Base-by-base conservation (phyloP, 2,888 invertebrate genomes). In the Chironomus riparius region DNA sequence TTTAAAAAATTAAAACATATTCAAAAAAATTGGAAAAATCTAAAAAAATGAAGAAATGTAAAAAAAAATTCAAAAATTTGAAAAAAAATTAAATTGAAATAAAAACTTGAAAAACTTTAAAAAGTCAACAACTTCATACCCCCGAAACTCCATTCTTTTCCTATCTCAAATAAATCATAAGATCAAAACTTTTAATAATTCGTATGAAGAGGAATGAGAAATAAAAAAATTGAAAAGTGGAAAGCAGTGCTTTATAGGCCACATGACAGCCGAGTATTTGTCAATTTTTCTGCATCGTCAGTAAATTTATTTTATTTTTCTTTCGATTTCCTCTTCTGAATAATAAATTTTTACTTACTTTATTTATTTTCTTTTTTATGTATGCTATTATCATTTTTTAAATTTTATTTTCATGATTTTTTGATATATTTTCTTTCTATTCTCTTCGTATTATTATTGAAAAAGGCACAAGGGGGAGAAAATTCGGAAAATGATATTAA, bases 381-480 rank as follows among this genome's bases (percentile, higher is more conserved):
- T 56, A 18, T 18, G 70, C 70, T 70, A 47, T 47, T 70, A 70
- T 70, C 70, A 70, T 71, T 56, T 56, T 56, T 56, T 2, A 56
- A 18, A 48, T 70, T 47, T 70, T 70, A 5, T 70, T 68, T 22
- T 47, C 47, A 12, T 21, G n/a, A 71, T 47, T 47, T 71, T 47
- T 56, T 47, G 21, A 56, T 56, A 71, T 56, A 47, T 71, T 71
- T 56, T 71, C 22, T 24, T 18, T 47, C 15, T 18, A 70, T 48
- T 70, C 48, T 22, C 61, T 56, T 50, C 38, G 21, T 48, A 21
- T 56, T 71, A 28, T 71, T 70, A 47, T 47, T 47, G 70, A 70
- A 70, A 70, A 71, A 71, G 71, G 71, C 71, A 71, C 71, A 28
- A 71, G 71, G 71, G 71, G 71, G 28, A 65, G 65, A 65, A 71